phyloP scores from a whole-genome alignment of 35 echinoderm and acorn worm species.

The Chiridota heheva region DNA sequence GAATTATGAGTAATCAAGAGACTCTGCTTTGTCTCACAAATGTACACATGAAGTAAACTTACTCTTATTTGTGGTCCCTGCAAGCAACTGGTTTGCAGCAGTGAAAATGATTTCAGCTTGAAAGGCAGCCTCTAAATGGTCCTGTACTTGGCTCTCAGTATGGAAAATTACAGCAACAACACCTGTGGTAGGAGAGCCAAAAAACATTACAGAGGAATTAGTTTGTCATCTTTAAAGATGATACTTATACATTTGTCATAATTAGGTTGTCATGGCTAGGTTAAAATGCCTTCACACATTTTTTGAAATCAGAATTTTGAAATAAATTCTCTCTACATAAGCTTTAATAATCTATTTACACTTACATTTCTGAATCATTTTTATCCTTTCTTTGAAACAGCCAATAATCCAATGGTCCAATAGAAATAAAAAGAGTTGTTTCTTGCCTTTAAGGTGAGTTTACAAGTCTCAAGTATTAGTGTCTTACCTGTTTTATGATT shows the following conservation, averaged over 20 bases:
- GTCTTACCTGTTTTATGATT: not conserved
- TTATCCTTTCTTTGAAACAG: too few species aligned
- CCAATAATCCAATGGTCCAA: too few species aligned
- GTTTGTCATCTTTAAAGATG: not conserved
- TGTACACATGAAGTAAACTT: not conserved
- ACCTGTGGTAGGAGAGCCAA: constrained; percentile 27
- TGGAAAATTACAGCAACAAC: constrained; percentile 71
- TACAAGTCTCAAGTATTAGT: not conserved
- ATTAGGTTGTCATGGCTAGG: too few species aligned
- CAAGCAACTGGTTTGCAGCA: not conserved
- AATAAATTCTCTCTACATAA: too few species aligned
- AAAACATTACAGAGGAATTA: not conserved
- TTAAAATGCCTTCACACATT: too few species aligned
- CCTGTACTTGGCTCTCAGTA: constrained; percentile 53
- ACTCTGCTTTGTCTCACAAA: too few species aligned
- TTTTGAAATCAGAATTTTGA: too few species aligned
- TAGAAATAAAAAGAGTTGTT: not conserved
- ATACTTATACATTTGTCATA: too few species aligned
- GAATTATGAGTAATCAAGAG: too few species aligned
- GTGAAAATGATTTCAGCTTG: constrained; percentile 82
- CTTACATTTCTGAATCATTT: too few species aligned
- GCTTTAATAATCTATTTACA: too few species aligned
- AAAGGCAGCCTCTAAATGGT: constrained; percentile 81
- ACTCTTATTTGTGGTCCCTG: not conserved
- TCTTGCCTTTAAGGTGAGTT: not conserved